Percentiles rank a stretch among this genome's conserved stretches.
These are phyloP conservation scores for Cephalopholis sonnerati DNA, from an alignment of 2,113 vertebrate genomes.

Conservation along the genomic window DNA sequence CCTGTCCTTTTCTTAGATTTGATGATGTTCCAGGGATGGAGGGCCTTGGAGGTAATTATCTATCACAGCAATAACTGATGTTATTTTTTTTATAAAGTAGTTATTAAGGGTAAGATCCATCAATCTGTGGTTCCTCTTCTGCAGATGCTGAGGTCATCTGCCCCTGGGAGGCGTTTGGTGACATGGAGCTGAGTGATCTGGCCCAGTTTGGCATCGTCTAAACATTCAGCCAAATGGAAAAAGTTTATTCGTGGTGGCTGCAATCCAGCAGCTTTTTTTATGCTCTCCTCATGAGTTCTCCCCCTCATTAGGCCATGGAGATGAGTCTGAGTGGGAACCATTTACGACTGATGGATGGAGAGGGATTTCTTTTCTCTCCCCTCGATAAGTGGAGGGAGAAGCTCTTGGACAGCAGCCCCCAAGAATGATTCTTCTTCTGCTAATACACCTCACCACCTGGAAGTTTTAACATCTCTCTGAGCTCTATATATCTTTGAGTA, in stretches of 20 bases:
- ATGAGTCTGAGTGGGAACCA: slow-evolving; percentile 3
- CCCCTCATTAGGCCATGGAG: background rate
- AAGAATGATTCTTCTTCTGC: slow-evolving; percentile 11
- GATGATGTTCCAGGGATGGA: slow-evolving; percentile 91
- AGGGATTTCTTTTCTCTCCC: too few species aligned
- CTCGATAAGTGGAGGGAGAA: slow-evolving; percentile 1
- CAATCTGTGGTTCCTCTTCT: background rate
- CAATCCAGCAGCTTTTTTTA: slow-evolving; percentile 24
- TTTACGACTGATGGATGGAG: background rate
- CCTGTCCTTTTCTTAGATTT: slow-evolving; percentile 77
- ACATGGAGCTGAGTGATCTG: slow-evolving; percentile 91
- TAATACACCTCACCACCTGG: background rate
- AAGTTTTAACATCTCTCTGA: slow-evolving; percentile 23
- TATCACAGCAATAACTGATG: background rate
- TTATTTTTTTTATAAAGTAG: background rate
- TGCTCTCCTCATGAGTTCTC: background rate
- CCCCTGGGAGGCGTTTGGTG: slow-evolving; percentile 92
- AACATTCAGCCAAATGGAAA: background rate
- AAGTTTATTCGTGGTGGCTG: slow-evolving; percentile 41
- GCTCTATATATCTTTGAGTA: background rate
- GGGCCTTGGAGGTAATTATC: slow-evolving; percentile 88
- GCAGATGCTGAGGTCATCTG: slow-evolving; percentile 83
- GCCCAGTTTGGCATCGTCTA: slow-evolving; percentile 92
- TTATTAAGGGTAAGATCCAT: background rate
- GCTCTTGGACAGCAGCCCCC: slow-evolving; percentile 43